Conservation (phyloP, 2,888 invertebrate genomes). For the Caenorhabditis sp. region DNA sequence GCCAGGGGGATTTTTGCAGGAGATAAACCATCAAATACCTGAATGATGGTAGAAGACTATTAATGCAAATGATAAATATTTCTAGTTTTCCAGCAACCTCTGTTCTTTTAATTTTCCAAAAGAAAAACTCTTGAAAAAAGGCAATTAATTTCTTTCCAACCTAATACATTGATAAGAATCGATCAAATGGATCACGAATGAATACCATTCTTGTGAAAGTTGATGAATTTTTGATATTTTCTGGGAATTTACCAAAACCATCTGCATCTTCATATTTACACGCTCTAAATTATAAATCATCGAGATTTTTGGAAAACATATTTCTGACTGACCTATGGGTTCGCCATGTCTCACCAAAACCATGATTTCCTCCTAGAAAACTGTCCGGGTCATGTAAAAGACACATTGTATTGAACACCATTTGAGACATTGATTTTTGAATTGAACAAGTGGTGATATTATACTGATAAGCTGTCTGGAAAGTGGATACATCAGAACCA, state of each 20-base stretch:
- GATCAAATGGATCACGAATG: constrained; percentile 17
- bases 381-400: constrained; percentile 6
- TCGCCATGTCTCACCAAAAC: constrained; percentile 12
- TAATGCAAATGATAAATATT: too few species aligned
- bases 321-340: constrained; percentile 5
- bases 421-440: constrained; percentile 22
- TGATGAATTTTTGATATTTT: not conserved
- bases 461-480: constrained; percentile 9
- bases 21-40: too few species aligned
- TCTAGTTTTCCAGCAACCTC: too few species aligned
- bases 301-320: not conserved
- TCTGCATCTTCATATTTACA: not conserved
- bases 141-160: too few species aligned
- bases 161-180: constrained; percentile 18
- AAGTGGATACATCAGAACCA: not conserved
- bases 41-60: too few species aligned
- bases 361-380: constrained; percentile 1
- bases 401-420: constrained; percentile 19
- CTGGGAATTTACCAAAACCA: not conserved
- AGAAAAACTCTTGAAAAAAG: too few species aligned
- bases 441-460: constrained; percentile 14
- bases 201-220: constrained; percentile 10
- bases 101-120: too few species aligned
- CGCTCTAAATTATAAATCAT: not conserved
- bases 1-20: too few species aligned